Evolutionary conservation across 2,113 vertebrate species (phyloP).

Genomic region (Zapus hudsonius): DNA sequence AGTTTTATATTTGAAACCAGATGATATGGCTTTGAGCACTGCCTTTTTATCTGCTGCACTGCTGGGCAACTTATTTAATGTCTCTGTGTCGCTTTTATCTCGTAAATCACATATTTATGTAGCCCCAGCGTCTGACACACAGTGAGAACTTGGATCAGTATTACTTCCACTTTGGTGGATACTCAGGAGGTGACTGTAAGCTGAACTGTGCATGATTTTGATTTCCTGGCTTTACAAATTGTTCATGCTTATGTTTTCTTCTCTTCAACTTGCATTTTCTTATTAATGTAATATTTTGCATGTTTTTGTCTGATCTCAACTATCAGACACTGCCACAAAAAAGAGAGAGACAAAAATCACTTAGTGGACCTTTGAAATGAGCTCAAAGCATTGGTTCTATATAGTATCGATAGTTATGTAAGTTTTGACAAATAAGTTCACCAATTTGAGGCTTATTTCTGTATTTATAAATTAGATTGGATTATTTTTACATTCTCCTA

Average conservation of each 20-base stretch:
- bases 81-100: constrained; percentile 5
- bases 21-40: constrained; percentile 9
- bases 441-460: constrained; percentile 13
- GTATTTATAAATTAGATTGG: constrained; percentile 45
- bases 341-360: constrained; percentile 75
- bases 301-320: constrained; percentile 85
- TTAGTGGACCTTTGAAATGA: constrained; percentile 80
- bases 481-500: constrained; percentile 24
- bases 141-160: not conserved
- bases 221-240: constrained; percentile 60
- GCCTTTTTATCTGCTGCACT: not conserved
- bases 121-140: not conserved
- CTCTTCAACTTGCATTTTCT: constrained; percentile 82
- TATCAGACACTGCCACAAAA: constrained; percentile 37
- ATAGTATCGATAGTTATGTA: constrained; percentile 5
- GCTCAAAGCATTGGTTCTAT: constrained; percentile 17
- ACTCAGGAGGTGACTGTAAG: constrained; percentile 73
- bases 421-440: constrained; percentile 52
- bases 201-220: constrained; percentile 49
- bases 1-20: not conserved
- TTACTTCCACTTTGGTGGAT: constrained; percentile 21
- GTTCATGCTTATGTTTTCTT: constrained; percentile 60
- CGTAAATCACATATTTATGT: not conserved
- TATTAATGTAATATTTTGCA: constrained; percentile 84
- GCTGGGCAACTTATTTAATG: not conserved